Conservation (phyloP, 1,140 invertebrate genomes). For the Pseudomyrmex pallidus region DNA sequence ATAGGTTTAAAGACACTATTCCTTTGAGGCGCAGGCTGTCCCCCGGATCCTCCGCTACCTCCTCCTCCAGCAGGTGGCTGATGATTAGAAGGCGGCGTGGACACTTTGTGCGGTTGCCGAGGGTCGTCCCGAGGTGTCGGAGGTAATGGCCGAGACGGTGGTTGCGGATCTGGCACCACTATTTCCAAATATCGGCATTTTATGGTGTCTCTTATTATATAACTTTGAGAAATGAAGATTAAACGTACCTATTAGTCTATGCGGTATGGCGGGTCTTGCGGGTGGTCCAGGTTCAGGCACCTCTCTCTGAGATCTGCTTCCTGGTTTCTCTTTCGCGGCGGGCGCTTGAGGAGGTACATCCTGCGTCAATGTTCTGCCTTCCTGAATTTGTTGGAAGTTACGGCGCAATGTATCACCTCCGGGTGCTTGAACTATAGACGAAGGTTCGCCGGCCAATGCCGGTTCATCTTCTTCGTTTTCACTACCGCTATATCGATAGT, state of each 20-base stretch:
- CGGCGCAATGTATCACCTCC: conserved; percentile 96
- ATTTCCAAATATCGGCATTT: conserved; percentile 18
- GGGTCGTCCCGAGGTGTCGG: conserved; percentile 92
- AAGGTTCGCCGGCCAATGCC: conserved; percentile 93
- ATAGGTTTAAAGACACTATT: conserved; percentile 94
- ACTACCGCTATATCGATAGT: conserved; percentile 94
- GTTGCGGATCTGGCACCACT: conserved; percentile 88
- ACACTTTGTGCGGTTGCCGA: conserved; percentile 86
- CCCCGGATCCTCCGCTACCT: conserved; percentile 80
- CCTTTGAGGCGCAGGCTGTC: conserved; percentile 87
- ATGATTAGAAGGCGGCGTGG: conserved; percentile 86
- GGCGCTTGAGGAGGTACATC: conserved; percentile 85
- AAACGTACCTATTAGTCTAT: conserved; percentile 91
- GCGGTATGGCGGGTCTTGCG: conserved; percentile 93
- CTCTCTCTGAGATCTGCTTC: conserved; percentile 78
- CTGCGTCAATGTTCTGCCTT: conserved; percentile 89
- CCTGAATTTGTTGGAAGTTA: conserved; percentile 99
- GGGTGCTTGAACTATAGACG: conserved; percentile 95
- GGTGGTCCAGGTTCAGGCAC: conserved; percentile 93
- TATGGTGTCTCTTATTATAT: not conserved
- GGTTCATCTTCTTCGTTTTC: conserved; percentile 96
- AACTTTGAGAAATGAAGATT: not conserved
- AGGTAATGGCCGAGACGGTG: conserved; percentile 92
- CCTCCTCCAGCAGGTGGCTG: conserved; percentile 76
- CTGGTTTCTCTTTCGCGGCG: conserved; percentile 86